Base-by-base conservation (phyloP, 2,888 invertebrate species). In the Torymus texanus region DNA sequence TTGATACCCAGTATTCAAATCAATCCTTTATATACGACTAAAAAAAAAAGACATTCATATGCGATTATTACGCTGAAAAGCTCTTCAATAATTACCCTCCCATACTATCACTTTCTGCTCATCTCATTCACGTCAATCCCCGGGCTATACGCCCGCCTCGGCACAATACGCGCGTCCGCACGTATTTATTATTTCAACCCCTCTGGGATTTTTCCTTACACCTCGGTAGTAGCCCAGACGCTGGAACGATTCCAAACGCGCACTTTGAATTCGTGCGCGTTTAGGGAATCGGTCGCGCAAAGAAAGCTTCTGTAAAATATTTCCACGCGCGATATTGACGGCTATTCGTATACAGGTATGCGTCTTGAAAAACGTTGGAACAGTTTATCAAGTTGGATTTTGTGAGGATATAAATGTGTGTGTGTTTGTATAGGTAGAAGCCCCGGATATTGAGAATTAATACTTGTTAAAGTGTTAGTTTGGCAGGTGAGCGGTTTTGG, bases 281-380 rank as follows among this genome's bases (percentile, higher is more conserved):
- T 77, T 72, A 29, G 70, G 77, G 18, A 71, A 53, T 77, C 50
- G 71, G 24, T 51, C n/a, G n/a, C 56, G 59, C 61, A 73, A 68
- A 73, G 67, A 62, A 53, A 73, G 67, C 18, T 51, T 16, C 63
- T 71, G 66, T 77, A 72, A 77, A 66, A 65, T 66, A 72, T 71
- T 62, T 68, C 41, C 50, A 61, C 58, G 58, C 51, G 16, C 21
- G n/a, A n/a, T n/a, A n/a, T n/a, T n/a, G n/a, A 41, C 14, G 18
- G n/a, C n/a, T 13, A 18, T 13, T 29, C 18, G 50, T 16, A 55
- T 29, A 29, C 5, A 29, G 29, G 29, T 29, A 3, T 5, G 21
- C 14, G 67, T 55, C 56, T 53, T 63, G 62, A 62, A 62, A 50
- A 12, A 29, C 50, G 16, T 12, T 14, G 51, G 1, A 13, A 21